Evolutionary conservation across 2,113 vertebrate genomes (phyloP), one percentile per base, ranked within the genome.

Genomic region (Thalassarche chlororhynchos): DNA sequence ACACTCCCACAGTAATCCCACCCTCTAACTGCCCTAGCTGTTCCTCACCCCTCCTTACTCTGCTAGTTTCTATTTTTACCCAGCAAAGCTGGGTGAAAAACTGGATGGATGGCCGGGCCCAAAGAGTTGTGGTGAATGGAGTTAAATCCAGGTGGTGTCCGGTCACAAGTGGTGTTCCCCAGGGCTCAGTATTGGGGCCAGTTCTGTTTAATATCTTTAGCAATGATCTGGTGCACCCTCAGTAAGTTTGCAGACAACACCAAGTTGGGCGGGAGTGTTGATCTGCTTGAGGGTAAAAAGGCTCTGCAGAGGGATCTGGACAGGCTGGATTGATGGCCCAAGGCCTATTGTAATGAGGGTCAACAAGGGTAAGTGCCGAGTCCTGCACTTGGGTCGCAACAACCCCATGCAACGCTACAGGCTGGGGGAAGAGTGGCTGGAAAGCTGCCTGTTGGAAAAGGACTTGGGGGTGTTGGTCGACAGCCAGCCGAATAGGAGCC

Each of bases 311-410:
- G 20, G 31, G 31, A 46, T 5, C 14, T 46, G 21, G 29, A 32
- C 31, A 46, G 65, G 21, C 10, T 68, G 65, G 31, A 68, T 68
- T 3, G 0, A 24, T 40, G 70, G 51, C 20, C 8, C 0, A 1
- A 40, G n/a, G 28, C 24, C 49, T 40, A 17, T 8, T 17, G 28
- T 17, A 38, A 38, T 71, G 47, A 52, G 19, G 4, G 38, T 38
- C 26, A 71, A 71, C 26, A 71, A 71, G 19, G 14, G 49, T 5
- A 11, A 71, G n/a, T 38, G 26, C 26, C 2, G 0, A 13, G 47
- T 51, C 47, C 47, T 51, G 68, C 49, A 40, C 14, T 21, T 38
- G 5, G 5, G 69, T 4, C 19, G 17, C 10, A 52, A 29, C 49
- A 51, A 20, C 18, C 18, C 47, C 47, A 70, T 6, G 26, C n/a